phyloP scores from a whole-genome alignment of 1,140 invertebrate genomes.

The Sogatella furcifera region DNA sequence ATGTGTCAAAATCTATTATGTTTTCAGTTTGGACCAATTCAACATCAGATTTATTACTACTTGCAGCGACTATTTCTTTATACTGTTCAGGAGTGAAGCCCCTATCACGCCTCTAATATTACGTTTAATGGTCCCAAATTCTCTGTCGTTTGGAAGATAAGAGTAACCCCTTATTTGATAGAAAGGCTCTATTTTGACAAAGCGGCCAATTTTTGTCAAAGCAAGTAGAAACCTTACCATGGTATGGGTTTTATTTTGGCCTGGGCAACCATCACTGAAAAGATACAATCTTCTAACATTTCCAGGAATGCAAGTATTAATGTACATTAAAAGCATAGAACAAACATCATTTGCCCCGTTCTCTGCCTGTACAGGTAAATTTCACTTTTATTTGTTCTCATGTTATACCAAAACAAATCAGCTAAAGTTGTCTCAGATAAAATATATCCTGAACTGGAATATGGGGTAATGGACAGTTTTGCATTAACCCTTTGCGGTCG shows the following conservation, averaged over 20 bases:
- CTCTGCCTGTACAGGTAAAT: constrained; percentile 14
- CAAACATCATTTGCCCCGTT: constrained; percentile 25
- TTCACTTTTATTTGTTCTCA: too few species aligned
- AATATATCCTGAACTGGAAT: constrained; percentile 19
- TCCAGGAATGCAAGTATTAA: constrained; percentile 17
- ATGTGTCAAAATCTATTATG: neutral
- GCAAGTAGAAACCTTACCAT: constrained; percentile 9
- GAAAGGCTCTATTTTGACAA: neutral
- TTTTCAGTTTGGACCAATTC: neutral
- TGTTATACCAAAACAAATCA: constrained; percentile 20
- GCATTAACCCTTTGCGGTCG: too few species aligned
- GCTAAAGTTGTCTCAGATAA: constrained; percentile 18
- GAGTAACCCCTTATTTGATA: constrained; percentile 17
- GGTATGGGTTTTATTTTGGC: constrained; percentile 25
- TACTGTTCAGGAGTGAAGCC: constrained; percentile 10
- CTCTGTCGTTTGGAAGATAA: constrained; percentile 18
- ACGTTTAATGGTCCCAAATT: constrained; percentile 17
- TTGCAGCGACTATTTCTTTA: neutral
- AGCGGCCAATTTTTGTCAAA: constrained; percentile 1
- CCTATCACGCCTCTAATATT: constrained; percentile 9
- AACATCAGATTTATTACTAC: neutral
- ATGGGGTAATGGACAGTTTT: constrained; percentile 16
- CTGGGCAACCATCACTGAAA: constrained; percentile 22
- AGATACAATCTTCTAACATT: constrained; percentile 24
- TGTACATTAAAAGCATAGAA: constrained; percentile 21